A percentile compares a stretch with the other conserved stretches of the same genome.
Evolutionary conservation across 2,888 invertebrate genomes (phyloP).

Genomic region (Oligia strigilis): DNA sequence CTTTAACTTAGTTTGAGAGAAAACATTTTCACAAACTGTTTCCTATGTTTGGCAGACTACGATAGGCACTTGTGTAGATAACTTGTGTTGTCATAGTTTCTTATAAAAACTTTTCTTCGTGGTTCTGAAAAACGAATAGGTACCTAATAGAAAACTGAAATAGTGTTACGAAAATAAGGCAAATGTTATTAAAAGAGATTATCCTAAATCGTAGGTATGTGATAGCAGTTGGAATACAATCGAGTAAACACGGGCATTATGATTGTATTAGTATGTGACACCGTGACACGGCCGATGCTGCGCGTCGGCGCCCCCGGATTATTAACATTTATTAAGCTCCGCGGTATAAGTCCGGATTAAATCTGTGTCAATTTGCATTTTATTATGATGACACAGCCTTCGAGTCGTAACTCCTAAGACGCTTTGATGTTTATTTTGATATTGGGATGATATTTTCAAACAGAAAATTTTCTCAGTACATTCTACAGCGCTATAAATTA

Average conservation of each 20-base stretch:
- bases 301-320: slow-evolving; percentile 76
- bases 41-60: slow-evolving; percentile 33
- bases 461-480: slow-evolving; percentile 60
- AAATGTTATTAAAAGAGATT: slow-evolving; percentile 5
- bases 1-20: slow-evolving; percentile 34
- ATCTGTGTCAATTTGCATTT: slow-evolving; percentile 89
- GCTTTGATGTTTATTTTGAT: slow-evolving; percentile 80
- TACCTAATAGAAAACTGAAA: not conserved
- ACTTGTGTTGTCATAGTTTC: slow-evolving; percentile 19
- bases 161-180: not conserved
- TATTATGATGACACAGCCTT: slow-evolving; percentile 85
- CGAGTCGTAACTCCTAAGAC: slow-evolving; percentile 84
- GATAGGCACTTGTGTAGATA: slow-evolving; percentile 22
- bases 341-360: slow-evolving; percentile 86
- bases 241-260: slow-evolving; percentile 24
- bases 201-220: not conserved
- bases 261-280: slow-evolving; percentile 42
- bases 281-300: slow-evolving; percentile 59
- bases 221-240: slow-evolving; percentile 15
- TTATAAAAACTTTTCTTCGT: slow-evolving; percentile 6
- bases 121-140: not conserved
- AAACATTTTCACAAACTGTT: slow-evolving; percentile 32
- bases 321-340: slow-evolving; percentile 86
- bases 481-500: slow-evolving; percentile 79
- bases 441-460: slow-evolving; percentile 46